phyloP scores from a whole-genome alignment of 2,113 vertebrate genomes.

The Rattus norvegicus region GRCr8 NC_086021.1:147373001-147373500 shows the following conservation, averaged over 20 bases:
- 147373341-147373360: not conserved
- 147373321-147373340: not conserved
- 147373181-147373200: not conserved
- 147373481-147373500: not conserved
- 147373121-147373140: not conserved
- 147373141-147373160: not conserved
- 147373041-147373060: not conserved
- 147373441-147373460: not conserved
- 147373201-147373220: not conserved
- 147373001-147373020: not conserved
- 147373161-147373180: not conserved
- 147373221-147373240: not conserved
- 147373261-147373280: not conserved
- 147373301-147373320: not conserved
- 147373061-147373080: not conserved
- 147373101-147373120: not conserved
- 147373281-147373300: not conserved
- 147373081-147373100: not conserved
- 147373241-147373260: not conserved
- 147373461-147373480: not conserved
- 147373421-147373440: too few relatives aligned
- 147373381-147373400: too few relatives aligned
- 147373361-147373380: too few relatives aligned
- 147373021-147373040: too few relatives aligned
- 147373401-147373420: too few relatives aligned